These are phyloP conservation scores for Pemphredon lugubris DNA, from an alignment of 2,888 invertebrate genomes.

Conservation along the genomic window DNA sequence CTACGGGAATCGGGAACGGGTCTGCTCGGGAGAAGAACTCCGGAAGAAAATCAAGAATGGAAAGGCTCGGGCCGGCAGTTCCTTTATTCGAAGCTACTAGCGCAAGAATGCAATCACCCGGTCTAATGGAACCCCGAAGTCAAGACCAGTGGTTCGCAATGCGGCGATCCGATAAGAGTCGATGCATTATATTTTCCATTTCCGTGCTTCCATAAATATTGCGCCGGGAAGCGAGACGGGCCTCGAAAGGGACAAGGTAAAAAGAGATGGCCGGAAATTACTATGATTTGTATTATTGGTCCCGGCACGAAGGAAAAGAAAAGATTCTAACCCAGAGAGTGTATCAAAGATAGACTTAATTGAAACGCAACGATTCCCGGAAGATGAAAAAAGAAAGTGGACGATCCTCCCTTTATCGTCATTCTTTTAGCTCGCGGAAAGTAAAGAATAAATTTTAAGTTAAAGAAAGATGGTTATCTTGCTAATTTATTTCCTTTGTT, in stretches of 20 bases:
- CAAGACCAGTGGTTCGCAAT: slow-evolving; percentile 27
- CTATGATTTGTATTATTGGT: background rate
- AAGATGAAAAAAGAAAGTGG: slow-evolving; percentile 40
- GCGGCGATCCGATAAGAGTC: background rate
- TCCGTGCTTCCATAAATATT: background rate
- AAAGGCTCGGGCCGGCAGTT: slow-evolving; percentile 32
- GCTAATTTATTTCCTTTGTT: slow-evolving; percentile 64
- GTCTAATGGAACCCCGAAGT: slow-evolving; percentile 47
- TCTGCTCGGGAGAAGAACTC: slow-evolving; percentile 1
- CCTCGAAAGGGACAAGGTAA: background rate
- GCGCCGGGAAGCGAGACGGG: background rate
- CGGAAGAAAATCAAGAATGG: slow-evolving; percentile 40
- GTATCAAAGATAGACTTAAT: slow-evolving; percentile 1
- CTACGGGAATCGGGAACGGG: slow-evolving; percentile 3
- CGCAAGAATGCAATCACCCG: slow-evolving; percentile 59
- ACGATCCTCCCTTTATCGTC: slow-evolving; percentile 16
- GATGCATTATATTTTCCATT: background rate
- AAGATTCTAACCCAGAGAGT: background rate
- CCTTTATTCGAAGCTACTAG: slow-evolving; percentile 52
- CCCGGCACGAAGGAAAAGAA: background rate
- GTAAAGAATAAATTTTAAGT: slow-evolving; percentile 36
- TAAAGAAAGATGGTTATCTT: slow-evolving; percentile 58
- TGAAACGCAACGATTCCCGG: slow-evolving; percentile 37
- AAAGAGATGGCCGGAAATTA: background rate
- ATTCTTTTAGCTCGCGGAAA: slow-evolving; percentile 29